Conservation (phyloP, 2,888 invertebrate genomes). For the Rugalucina vietnamica region DNA sequence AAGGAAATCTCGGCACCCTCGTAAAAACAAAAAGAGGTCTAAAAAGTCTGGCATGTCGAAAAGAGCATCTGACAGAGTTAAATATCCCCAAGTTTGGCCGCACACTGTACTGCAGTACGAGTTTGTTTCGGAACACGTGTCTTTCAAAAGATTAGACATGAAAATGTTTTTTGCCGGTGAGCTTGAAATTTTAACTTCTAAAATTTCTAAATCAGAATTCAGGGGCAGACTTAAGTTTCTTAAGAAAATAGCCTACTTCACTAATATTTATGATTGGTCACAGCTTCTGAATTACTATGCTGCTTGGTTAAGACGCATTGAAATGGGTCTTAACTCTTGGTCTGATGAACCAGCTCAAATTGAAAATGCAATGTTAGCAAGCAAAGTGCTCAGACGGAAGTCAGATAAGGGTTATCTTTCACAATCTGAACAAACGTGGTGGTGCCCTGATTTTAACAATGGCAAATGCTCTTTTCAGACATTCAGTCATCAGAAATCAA, state of each 20-base stretch:
- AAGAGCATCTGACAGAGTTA: not conserved
- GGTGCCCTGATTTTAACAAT: not conserved
- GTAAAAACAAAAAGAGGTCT: not conserved
- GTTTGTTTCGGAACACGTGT: not conserved
- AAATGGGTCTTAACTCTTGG: not conserved
- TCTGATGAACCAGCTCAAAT: not conserved
- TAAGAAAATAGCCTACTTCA: not conserved
- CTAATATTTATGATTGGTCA: not conserved
- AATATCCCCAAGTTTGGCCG: not conserved
- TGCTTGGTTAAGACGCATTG: not conserved
- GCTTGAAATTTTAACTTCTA: not conserved
- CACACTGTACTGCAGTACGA: not conserved
- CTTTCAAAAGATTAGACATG: not conserved
- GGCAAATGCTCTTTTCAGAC: not conserved
- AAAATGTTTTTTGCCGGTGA: not conserved
- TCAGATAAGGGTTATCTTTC: not conserved
- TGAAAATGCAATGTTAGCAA: not conserved
- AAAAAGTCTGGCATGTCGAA: not conserved
- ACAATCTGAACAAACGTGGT: not conserved
- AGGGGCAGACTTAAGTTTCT: not conserved
- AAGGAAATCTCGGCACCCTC: not conserved
- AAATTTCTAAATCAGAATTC: not conserved
- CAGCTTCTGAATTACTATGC: not conserved
- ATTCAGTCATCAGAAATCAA: not conserved
- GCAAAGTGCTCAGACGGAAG: not conserved